Percentiles rank a stretch among this genome's conserved stretches.
phyloP scores from a whole-genome alignment of 2,888 invertebrate species.

The Cotesia congregata region DNA sequence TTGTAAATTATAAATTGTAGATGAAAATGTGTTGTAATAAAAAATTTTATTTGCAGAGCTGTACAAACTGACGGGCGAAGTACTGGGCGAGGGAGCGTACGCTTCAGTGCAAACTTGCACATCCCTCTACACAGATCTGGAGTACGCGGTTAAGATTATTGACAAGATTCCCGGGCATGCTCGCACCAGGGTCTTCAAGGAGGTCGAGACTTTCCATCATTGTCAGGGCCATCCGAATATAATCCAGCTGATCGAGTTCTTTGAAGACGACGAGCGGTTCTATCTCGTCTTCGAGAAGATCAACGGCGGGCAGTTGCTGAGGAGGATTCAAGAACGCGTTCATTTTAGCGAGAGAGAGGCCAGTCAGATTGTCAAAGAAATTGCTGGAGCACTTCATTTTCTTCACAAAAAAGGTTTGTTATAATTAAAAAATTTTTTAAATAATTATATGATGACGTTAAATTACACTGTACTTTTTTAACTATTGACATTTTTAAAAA shows the following conservation, averaged over 20 bases:
- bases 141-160: constrained; percentile 98
- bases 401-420: constrained; percentile 88
- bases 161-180: constrained; percentile 96
- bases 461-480: not conserved
- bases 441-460: too few species aligned
- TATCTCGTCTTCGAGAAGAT: constrained; percentile 99
- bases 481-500: not conserved
- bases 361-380: constrained; percentile 92
- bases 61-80: constrained; percentile 94
- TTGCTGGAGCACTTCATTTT: constrained; percentile 94
- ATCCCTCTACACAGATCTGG: constrained; percentile 90
- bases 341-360: constrained; percentile 97
- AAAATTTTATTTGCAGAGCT: constrained; percentile 77
- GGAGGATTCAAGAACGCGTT: constrained; percentile 92
- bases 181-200: constrained; percentile 94
- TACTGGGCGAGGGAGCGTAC: constrained; percentile 96
- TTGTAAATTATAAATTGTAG: too few species aligned
- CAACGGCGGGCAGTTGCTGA: constrained; percentile 93
- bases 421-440: not conserved
- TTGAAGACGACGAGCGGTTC: constrained; percentile 97
- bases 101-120: constrained; percentile 95
- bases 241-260: constrained; percentile 96
- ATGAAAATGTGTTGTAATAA: too few species aligned
- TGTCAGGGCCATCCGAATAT: constrained; percentile 98
- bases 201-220: constrained; percentile 99